Evolutionary conservation across 1,140 invertebrate genomes (phyloP), one percentile per base, ranked within the genome.

Genomic region (Sarcophaga bullata): DNA sequence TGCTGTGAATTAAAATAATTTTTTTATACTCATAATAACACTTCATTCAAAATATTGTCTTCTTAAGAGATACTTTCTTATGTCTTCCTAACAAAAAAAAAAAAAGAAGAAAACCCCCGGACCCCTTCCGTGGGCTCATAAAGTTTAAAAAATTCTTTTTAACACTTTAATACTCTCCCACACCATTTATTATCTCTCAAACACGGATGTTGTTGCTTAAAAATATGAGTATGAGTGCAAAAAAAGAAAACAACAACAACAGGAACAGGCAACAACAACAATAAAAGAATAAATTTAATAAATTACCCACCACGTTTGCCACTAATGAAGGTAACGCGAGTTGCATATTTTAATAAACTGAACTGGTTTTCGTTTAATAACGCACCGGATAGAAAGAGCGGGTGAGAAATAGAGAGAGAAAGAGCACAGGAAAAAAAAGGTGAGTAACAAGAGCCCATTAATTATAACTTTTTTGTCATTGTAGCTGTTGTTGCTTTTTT

Each of bases 361-460:
- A 78, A 78, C 48, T 19, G 75, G n/a, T n/a, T 15, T 78, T 78
- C 75, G 52, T 52, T 78, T 78, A 78, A 78, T 78, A 25, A 50
- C 25, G 25, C 25, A 37, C 25, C 25, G 25, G 25, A 37, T 37
- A 37, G 25, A 37, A 37, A 37, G 25, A 37, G 25, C 1, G 4
- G n/a, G n/a, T 2, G 4, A 37, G 1, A 37, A 37, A 37, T 2
- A 37, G 1, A 37, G 4, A 37, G 4, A 37, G 4, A 37, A 37
- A 37, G 4, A 37, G 25, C 25, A 37, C 25, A 37, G 25, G 10
- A 76, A 48, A 76, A 78, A 78, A 78, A 50, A 78, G 75, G 75
- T 78, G 75, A 78, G 75, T 78, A 78, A 78, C 48, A 78, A 78
- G 75, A 78, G 49, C 48, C 49, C 75, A 78, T 78, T 78, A 78